Conservation (phyloP, 1,140 invertebrate species). For the Conus ventricosus region DNA sequence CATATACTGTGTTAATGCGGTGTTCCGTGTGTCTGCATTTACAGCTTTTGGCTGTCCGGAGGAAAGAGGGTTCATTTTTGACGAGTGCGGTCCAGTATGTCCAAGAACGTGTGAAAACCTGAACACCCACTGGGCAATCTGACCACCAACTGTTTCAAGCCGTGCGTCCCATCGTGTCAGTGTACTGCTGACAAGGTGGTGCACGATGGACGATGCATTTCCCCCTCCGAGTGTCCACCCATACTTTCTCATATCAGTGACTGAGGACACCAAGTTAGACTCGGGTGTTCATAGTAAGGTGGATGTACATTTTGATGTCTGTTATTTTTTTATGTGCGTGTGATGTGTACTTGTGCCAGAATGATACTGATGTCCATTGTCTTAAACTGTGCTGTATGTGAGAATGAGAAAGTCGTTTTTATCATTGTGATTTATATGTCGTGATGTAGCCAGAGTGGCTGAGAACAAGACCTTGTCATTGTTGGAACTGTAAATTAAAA, state of each 20-base stretch:
- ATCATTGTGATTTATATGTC: no score
- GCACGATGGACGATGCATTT: conserved; percentile 70
- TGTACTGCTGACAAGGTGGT: conserved; percentile 72
- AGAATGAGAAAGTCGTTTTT: no score
- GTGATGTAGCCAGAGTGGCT: no score
- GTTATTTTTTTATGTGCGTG: no score
- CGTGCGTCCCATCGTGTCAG: conserved; percentile 74
- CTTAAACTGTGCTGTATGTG: no score
- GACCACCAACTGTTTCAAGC: conserved; percentile 68
- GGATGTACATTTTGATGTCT: no score
- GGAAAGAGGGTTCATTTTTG: conserved; percentile 70
- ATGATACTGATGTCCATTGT: no score
- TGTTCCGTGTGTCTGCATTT: conserved; percentile 26
- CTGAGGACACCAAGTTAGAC: neutral
- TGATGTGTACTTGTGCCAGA: no score
- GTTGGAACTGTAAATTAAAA: no score
- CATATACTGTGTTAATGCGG: no score
- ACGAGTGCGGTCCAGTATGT: conserved; percentile 74
- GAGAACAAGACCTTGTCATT: no score
- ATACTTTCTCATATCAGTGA: neutral
- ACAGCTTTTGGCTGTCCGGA: conserved; percentile 68
- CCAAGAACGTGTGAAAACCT: conserved; percentile 70
- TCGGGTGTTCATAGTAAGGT: no score
- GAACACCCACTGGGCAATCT: conserved; percentile 55
- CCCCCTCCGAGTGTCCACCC: conserved; percentile 64